These are phyloP conservation scores for Salvelinus namaycush DNA, from an alignment of 2,113 vertebrate genomes.

Conservation along the genomic window DNA sequence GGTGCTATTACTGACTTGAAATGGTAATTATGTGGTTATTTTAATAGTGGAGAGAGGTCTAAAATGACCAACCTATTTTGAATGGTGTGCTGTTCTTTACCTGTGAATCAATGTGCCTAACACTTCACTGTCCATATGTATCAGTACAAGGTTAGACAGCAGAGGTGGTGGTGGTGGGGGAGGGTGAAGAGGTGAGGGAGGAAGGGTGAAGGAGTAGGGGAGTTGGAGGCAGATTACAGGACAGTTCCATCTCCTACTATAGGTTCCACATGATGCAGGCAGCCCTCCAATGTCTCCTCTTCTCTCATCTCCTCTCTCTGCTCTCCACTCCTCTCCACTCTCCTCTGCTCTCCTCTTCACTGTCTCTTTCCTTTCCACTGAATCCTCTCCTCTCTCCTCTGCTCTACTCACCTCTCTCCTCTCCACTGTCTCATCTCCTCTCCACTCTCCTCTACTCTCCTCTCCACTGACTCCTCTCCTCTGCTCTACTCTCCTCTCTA, in stretches of 20 bases:
- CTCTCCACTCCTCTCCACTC: too few species aligned
- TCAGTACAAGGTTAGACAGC: background rate
- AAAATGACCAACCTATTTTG: too few species aligned
- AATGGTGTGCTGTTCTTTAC: too few species aligned
- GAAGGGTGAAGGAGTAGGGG: background rate
- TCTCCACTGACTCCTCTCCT: background rate
- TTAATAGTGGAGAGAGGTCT: too few species aligned
- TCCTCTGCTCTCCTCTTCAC: background rate
- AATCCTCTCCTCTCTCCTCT: background rate
- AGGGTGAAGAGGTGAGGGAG: background rate
- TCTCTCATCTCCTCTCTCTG: constrained; percentile 28
- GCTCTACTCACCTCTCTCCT: constrained; percentile 47
- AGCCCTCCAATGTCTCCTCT: constrained; percentile 41
- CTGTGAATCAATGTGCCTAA: too few species aligned
- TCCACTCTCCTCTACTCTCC: constrained; percentile 32
- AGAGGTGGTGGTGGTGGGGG: background rate
- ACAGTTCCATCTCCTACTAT: constrained; percentile 6
- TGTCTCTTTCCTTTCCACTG: background rate
- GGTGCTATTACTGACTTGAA: too few species aligned
- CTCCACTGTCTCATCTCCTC: background rate
- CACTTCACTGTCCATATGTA: too few species aligned
- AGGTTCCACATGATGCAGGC: constrained; percentile 53
- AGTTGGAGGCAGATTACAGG: constrained; percentile 52
- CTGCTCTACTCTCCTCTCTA: constrained; percentile 12
- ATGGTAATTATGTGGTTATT: too few species aligned